Evolutionary conservation across 2,888 invertebrate species (phyloP), one percentile per base, ranked within the genome.

Genomic region (Hedychridium roseum): DNA sequence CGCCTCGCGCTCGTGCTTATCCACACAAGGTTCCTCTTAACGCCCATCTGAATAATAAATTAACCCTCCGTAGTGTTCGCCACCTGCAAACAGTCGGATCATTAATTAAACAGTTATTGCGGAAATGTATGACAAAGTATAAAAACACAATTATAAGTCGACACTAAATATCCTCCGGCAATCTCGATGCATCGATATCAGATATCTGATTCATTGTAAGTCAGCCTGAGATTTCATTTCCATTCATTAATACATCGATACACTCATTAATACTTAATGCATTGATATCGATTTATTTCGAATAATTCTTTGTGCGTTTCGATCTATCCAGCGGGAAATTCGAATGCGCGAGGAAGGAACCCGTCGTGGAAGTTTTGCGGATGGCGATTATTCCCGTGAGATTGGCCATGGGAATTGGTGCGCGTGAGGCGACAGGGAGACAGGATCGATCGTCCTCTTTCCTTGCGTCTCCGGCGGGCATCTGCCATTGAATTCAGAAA

Each of bases 401-500:
- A 36, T 17, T 9, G 36, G 21, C 15, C 14, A 15, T 38, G 37
- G 27, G 37, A 38, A 38, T 38, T 38, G 26, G 37, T 16, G 37
- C n/a, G n/a, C 37, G 26, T 23, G 37, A 14, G 26, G 37, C 37
- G 37, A 12, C 14, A 12, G 17, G 11, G 42, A 23, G 42, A 31
- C 35, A n/a, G n/a, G n/a, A 43, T 43, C 43, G 43, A 43, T 43
- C 43, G n/a, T n/a, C n/a, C n/a, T n/a, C n/a, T n/a, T n/a, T n/a
- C n/a, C n/a, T n/a, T n/a, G n/a, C n/a, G n/a, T n/a, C n/a, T n/a
- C n/a, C n/a, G n/a, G n/a, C n/a, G 35, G 43, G 26, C 42, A 42
- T 34, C 34, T 43, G 18, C 35, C 43, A 43, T 62, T 59, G 54
- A 52, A 44, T 48, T 53, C 41, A 38, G 36, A 45, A 39, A 2